Percentiles rank a stretch among this genome's conserved stretches.
Conservation (phyloP, 2,797 vertebrate species). For the Caiman crocodilus region DNA sequence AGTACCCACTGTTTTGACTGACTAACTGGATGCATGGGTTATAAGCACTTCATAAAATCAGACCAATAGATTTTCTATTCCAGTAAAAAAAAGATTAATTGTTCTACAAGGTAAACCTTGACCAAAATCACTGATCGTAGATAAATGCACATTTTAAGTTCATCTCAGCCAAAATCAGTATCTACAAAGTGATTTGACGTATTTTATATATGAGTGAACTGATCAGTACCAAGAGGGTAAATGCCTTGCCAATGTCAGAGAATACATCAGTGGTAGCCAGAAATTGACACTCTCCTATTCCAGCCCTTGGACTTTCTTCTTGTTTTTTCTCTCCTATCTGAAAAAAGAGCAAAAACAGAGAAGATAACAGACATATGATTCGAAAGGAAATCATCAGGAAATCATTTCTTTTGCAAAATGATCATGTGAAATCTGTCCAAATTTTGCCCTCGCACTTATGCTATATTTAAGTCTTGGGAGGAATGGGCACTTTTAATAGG, state of each 20-base stretch:
- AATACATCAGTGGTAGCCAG: not conserved
- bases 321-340: conserved; percentile 6
- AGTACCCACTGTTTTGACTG: not conserved
- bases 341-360: not conserved
- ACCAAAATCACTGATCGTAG: not conserved
- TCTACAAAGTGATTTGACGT: not conserved
- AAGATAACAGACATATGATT: conserved; percentile 19
- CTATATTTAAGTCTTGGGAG: conserved; percentile 20
- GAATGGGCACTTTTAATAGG: not conserved
- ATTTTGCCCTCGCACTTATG: not conserved
- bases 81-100: not conserved
- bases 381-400: not conserved
- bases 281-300: not conserved
- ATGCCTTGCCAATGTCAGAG: not conserved
- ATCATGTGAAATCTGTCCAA: conserved; percentile 29
- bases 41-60: not conserved
- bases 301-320: not conserved
- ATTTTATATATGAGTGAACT: not conserved
- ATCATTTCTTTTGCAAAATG: conserved; percentile 21
- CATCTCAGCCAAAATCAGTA: not conserved
- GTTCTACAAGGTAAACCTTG: not conserved
- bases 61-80: not conserved
- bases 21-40: not conserved
- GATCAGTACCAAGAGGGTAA: not conserved
- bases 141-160: not conserved